Evolutionary conservation across 2,888 invertebrate species (phyloP).

Genomic region (Panopea generosa): DNA sequence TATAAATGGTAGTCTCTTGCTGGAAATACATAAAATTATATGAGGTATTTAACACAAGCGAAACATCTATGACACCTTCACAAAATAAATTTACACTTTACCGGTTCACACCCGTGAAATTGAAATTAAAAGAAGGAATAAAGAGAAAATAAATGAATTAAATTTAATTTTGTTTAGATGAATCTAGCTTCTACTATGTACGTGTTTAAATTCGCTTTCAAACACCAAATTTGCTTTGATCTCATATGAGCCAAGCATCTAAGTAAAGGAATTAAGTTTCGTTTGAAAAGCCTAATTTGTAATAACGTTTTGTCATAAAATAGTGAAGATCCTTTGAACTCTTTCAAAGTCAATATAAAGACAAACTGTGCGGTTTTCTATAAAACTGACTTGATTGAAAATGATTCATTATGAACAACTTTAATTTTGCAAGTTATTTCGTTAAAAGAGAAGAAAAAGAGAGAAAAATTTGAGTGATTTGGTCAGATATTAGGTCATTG

Average conservation of each 20-base stretch:
- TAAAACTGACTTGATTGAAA: slow-evolving; percentile 10
- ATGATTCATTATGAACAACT: slow-evolving; percentile 1
- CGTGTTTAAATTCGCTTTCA: slow-evolving; percentile 55
- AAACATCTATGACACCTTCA: slow-evolving; percentile 34
- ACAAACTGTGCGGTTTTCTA: slow-evolving; percentile 31
- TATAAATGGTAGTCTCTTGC: slow-evolving; percentile 34
- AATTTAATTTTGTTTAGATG: slow-evolving; percentile 65
- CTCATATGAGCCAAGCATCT: slow-evolving; percentile 34
- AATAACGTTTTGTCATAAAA: slow-evolving; percentile 62
- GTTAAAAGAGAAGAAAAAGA: no score
- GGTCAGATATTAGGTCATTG: no score
- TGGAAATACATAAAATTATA: slow-evolving; percentile 50
- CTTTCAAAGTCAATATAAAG: slow-evolving; percentile 25
- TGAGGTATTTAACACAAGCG: slow-evolving; percentile 41
- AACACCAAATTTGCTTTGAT: slow-evolving; percentile 49
- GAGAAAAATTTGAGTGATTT: no score
- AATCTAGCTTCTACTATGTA: slow-evolving; percentile 48
- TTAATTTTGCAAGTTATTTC: not conserved
- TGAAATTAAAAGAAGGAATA: slow-evolving; percentile 56
- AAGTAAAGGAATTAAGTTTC: slow-evolving; percentile 62
- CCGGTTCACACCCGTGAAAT: slow-evolving; percentile 60
- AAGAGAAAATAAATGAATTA: slow-evolving; percentile 65
- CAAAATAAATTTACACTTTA: slow-evolving; percentile 62
- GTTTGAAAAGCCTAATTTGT: slow-evolving; percentile 62
- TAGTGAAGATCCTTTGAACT: slow-evolving; percentile 47